These are phyloP conservation scores for Proterorhinus semilunaris DNA, from an alignment of 2,113 vertebrate genomes.

Conservation along the genomic window DNA sequence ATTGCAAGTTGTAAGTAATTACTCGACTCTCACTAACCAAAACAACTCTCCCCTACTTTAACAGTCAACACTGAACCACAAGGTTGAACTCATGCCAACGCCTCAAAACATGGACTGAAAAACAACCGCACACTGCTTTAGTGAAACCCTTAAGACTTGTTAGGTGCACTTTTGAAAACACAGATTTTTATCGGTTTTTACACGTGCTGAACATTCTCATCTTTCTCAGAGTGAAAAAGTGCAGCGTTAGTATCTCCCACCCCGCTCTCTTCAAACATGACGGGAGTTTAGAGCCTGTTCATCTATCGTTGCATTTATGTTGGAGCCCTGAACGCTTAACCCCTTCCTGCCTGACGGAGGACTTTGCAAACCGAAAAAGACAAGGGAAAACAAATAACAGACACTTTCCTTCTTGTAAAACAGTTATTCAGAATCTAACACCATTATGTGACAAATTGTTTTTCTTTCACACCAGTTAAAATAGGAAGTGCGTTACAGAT, in stretches of 20 bases:
- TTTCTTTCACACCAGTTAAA: not conserved
- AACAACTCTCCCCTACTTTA: constrained; percentile 41
- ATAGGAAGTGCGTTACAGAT: not conserved
- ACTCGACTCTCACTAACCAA: constrained; percentile 32
- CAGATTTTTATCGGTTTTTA: not conserved
- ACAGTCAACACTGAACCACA: constrained; percentile 54
- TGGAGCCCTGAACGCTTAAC: constrained; percentile 46
- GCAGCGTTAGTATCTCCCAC: constrained; percentile 37
- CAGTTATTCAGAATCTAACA: too few relatives aligned
- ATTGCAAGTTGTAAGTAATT: constrained; percentile 8
- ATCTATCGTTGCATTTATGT: constrained; percentile 36
- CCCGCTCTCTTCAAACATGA: constrained; percentile 45
- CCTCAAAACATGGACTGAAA: constrained; percentile 45
- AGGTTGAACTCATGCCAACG: constrained; percentile 45
- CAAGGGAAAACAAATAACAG: too few relatives aligned
- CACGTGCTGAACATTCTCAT: constrained; percentile 3
- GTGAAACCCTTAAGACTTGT: not conserved
- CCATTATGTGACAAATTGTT: too few relatives aligned
- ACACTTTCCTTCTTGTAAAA: too few relatives aligned
- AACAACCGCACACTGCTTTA: constrained; percentile 41
- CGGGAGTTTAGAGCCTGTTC: constrained; percentile 35
- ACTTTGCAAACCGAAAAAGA: too few relatives aligned
- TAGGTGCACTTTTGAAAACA: not conserved
- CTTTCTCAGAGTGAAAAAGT: constrained; percentile 37
- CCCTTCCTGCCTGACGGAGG: constrained; percentile 35